phyloP scores from a whole-genome alignment of 2,113 vertebrate species.

The Gymnarchus niloticus region DNA sequence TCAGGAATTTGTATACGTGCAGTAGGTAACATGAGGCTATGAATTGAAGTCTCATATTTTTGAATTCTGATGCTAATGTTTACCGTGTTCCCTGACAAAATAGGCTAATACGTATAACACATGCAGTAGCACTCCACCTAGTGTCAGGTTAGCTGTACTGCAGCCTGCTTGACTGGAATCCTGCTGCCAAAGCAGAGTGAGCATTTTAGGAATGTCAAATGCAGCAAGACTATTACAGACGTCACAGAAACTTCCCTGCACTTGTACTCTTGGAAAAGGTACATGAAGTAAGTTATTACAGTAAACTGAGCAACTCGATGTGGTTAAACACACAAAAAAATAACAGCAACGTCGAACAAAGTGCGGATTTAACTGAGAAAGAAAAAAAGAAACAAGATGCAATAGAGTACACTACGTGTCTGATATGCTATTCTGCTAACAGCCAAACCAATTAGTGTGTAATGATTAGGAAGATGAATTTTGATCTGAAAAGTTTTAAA shows the following conservation, averaged over 20 bases:
- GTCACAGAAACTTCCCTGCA: too few species aligned
- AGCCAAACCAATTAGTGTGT: neutral
- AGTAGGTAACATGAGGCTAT: neutral
- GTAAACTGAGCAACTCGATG: neutral
- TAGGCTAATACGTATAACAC: neutral
- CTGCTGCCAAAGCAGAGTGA: neutral
- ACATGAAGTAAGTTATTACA: neutral
- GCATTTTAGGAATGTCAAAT: neutral
- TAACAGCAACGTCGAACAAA: neutral
- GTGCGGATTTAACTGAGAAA: neutral
- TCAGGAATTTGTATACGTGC: neutral
- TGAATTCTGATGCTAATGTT: too few species aligned
- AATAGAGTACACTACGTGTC: neutral
- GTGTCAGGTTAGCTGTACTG: constrained; percentile 7
- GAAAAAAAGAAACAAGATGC: neutral
- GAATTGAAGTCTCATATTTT: neutral
- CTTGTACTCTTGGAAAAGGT: neutral
- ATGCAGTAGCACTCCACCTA: neutral
- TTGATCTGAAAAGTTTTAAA: neutral
- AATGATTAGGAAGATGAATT: neutral
- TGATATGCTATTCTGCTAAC: neutral
- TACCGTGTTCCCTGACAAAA: neutral
- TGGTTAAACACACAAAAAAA: neutral
- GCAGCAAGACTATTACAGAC: neutral
- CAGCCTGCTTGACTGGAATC: neutral